Evolutionary conservation across 2,888 invertebrate species (phyloP), one percentile per base, ranked within the genome.

Genomic region (Nephrotoma guestfalica): DNA sequence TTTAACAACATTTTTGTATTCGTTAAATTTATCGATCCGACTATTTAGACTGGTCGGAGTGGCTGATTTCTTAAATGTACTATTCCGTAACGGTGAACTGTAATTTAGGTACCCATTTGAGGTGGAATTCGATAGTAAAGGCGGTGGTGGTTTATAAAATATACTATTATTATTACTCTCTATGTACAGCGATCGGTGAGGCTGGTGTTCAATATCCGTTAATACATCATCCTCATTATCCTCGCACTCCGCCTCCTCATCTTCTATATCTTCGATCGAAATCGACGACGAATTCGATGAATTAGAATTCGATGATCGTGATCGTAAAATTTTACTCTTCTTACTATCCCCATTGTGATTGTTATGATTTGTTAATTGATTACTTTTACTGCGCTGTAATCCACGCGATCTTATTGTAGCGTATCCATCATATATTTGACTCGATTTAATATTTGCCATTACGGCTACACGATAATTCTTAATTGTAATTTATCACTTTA

Each of bases 391-490:
- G 45, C 91, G 90, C 86, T 89, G 90, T n/a, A 91, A 88, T 41
- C 91, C 92, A 41, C 93, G 94, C 13, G 95, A 93, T 87, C 96
- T 93, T 89, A 97, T 96, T n/a, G 97, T 97, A 86, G 97, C 97
- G 91, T 96, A 97, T 87, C 97, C 97, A 91, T 97, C 97, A 91
- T 96, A 95, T 86, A 97, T 94, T 87, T 95, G 94, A 83, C 83
- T 86, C 18, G 85, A 92, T 89, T 89, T 83, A 88, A 88, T 43
- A 89, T 88, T 41, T 85, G 42, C n/a, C 90, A 88, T 83, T 51
- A 51, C 51, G 51, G 51, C 15, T 51, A 5, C 51, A 51, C 51
- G 51, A 30, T 51, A 51, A 51, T 51, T 51, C 30, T 51, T 51
- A 51, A 51, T 51, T 51, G 15, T 51, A 51, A 51, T 51, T 51